Evolutionary conservation across 2,113 vertebrate genomes (phyloP), one percentile per base, ranked within the genome.

Genomic region (Ophthalmotilapia sp.): DNA sequence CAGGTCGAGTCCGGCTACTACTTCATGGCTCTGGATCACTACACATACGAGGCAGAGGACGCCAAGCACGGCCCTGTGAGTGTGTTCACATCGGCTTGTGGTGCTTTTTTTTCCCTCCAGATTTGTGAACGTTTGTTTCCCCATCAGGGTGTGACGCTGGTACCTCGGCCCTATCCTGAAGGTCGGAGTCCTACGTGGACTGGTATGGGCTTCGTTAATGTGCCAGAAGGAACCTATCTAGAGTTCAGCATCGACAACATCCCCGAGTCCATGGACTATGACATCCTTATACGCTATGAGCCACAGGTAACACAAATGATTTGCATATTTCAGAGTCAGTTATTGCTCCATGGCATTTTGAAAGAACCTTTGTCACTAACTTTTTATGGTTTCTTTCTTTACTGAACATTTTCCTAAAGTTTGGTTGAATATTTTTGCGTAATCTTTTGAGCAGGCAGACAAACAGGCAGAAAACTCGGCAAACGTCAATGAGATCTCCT

Each of bases 201-300:
- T 1, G 99, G 99, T 51, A 93, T 96, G 70, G 99, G 99, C 9
- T 99, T 99, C 4, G 98, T 96, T 36, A 97, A 96, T 13, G 97
- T 99, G 15, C 98, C 98, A 2, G 98, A 99, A 95, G 97, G 98
- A 36, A 96, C 96, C 0, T 97, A 97, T 88, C 86, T 99, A 77
- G 97, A 97, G 83, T 99, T 99, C 96, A 95, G 92, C 90, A 93
- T 99, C 3, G 83, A 98, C 92, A 97, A 98, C 84, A 95, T 99
- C 75, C 99, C 98, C 0, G 97, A 97, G 86, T 97, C 98, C 87
- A 99, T 99, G 98, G 98, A 99, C 60, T 99, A 99, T 0, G 97
- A 99, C 51, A 90, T 99, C 33, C 90, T 99, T 6, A 94, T 99
- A 89, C 98, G 99, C 92, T 99, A 99, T 0, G 99, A 99, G 89